phyloP scores from a whole-genome alignment of 2,113 vertebrate genomes.

The Equus przewalskii region DNA sequence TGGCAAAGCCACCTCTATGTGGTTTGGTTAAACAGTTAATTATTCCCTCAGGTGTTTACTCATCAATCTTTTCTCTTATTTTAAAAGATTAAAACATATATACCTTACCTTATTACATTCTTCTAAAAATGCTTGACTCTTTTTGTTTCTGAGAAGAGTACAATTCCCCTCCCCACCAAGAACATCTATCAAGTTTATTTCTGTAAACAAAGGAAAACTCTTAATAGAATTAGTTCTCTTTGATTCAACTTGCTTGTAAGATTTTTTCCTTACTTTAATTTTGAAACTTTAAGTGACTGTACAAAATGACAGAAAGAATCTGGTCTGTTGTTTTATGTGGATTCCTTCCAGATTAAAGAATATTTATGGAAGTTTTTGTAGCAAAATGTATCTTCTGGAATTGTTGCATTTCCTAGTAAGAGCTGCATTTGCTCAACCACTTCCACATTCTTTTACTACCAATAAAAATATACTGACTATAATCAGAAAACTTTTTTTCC shows the following conservation, averaged over 20 bases:
- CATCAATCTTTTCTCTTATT: neutral
- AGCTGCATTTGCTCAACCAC: neutral
- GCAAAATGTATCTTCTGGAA: neutral
- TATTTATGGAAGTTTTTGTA: neutral
- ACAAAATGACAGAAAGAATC: neutral
- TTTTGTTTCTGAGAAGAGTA: slow-evolving; percentile 48
- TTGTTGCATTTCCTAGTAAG: neutral
- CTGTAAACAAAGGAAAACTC: neutral
- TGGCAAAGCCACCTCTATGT: neutral
- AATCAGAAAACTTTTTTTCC: neutral
- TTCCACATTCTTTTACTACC: neutral
- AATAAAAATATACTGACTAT: neutral
- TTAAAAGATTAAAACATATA: neutral
- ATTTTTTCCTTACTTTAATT: neutral
- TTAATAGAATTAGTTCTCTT: neutral
- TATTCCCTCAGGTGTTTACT: neutral
- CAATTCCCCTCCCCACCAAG: too few relatives aligned
- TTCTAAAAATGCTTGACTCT: neutral
- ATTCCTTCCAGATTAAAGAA: neutral
- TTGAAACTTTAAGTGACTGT: neutral
- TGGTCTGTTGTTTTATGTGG: neutral
- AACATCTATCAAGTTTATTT: neutral
- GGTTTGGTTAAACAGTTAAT: neutral
- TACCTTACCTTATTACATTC: neutral
- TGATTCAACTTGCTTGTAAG: neutral